Conservation (phyloP, 2,888 invertebrate genomes). For the Clivina fossor region DNA sequence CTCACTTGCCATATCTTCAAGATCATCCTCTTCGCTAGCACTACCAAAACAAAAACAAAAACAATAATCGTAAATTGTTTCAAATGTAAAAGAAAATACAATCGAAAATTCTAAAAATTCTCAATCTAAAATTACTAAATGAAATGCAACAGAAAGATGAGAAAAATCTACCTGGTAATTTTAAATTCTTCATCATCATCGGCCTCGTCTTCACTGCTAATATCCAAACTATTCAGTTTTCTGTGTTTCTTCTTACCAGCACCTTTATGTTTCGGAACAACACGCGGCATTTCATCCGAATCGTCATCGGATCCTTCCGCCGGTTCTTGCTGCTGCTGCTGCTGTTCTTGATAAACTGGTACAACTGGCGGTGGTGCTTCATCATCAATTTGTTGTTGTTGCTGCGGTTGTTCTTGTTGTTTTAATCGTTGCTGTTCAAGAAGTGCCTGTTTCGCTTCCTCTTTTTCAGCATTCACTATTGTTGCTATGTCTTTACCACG, state of each 20-base stretch:
- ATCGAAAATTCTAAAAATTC: neutral
- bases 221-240: slow-evolving; percentile 76
- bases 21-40: slow-evolving; percentile 58
- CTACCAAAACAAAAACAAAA: slow-evolving; percentile 20
- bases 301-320: slow-evolving; percentile 48
- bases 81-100: too few relatives aligned
- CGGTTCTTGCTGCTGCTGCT: slow-evolving; percentile 49
- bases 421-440: slow-evolving; percentile 48
- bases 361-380: slow-evolving; percentile 39
- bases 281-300: slow-evolving; percentile 48
- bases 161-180: slow-evolving; percentile 71
- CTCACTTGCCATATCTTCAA: slow-evolving; percentile 59
- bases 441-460: slow-evolving; percentile 60
- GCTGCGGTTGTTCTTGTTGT: slow-evolving; percentile 43
- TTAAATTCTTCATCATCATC: slow-evolving; percentile 91
- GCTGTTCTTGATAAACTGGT: slow-evolving; percentile 44
- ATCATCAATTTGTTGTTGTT: slow-evolving; percentile 43
- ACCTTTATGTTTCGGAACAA: slow-evolving; percentile 44
- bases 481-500: slow-evolving; percentile 92
- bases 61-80: too few relatives aligned
- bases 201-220: slow-evolving; percentile 69
- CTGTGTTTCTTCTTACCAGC: slow-evolving; percentile 65
- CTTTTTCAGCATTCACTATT: slow-evolving; percentile 77
- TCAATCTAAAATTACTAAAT: too few relatives aligned
- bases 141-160: neutral